Evolutionary conservation across 2,888 invertebrate species (phyloP), one percentile per base, ranked within the genome.

Genomic region (Xestobium rufovillosum): DNA sequence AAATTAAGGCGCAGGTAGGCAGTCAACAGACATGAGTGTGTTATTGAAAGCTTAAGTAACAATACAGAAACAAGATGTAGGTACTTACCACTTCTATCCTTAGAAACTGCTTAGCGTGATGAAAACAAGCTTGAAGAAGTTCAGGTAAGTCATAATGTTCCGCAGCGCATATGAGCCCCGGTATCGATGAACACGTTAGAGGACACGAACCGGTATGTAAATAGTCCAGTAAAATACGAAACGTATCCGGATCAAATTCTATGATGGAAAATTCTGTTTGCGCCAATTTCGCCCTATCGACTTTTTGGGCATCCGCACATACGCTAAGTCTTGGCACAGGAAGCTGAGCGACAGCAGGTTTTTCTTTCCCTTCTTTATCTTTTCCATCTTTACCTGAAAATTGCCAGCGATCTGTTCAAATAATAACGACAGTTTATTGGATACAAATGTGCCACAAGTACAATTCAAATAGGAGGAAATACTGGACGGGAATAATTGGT

Each of bases 251-350:
- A 68, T 92, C 92, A 66, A 92, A 92, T 68, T 92, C 92, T 59
- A 91, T 91, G 60, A 92, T 90, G 48, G 86, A 86, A 69, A 92
- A 92, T 81, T 92, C 92, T 48, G 89, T 89, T 70, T 92, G 91
- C 34, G 90, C 90, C 43, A 92, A 70, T 68, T 91, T 91, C 42
- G 87, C 81, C 45, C 89, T 75, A 65, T 92, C 92, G 13, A 92
- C 90, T 71, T 92, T 92, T 63, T 91, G 91, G 45, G 88, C 88
- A 61, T 92, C 90, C 3, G 91, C 91, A 66, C 91, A 92, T 35
- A 92, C 90, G 46, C 89, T 90, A 38, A 92, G 72, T 49, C 90
- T 75, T 29, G 91, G 90, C 26, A 91, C 87, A 16, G 84, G 87
- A 44, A 90, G 67, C 48, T 84, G 81, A 41, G 74, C 72, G 42